Evolutionary conservation across 92 coral and sea anemone genomes (phyloP).

Genomic region (Porites rus): DNA sequence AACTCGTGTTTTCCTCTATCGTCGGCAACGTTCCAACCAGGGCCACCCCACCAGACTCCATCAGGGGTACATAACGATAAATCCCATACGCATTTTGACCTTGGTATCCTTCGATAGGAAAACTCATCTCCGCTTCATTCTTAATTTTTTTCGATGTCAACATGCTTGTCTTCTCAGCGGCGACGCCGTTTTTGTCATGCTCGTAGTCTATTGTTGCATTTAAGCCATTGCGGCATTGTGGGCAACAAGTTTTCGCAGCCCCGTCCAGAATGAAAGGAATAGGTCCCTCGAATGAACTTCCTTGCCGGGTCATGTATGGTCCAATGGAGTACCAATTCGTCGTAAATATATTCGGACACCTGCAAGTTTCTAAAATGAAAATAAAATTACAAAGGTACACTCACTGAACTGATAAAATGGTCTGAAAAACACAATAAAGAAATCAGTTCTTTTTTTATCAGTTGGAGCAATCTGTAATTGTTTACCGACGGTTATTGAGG

Average conservation of each 20-base stretch:
- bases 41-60: constrained; percentile 86
- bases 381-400: not conserved
- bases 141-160: constrained; percentile 27
- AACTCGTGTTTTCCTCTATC: constrained; percentile 47
- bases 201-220: constrained; percentile 53
- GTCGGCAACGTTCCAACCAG: constrained; percentile 57
- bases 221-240: constrained; percentile 74
- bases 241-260: constrained; percentile 70
- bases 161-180: constrained; percentile 55
- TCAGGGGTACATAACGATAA: constrained; percentile 65
- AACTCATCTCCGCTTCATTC: constrained; percentile 66
- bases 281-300: constrained; percentile 55
- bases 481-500: too few species aligned
- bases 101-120: constrained; percentile 78
- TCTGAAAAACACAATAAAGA: not conserved
- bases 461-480: not conserved
- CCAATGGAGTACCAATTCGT: constrained; percentile 72
- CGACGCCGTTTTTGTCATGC: constrained; percentile 41
- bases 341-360: constrained; percentile 62
- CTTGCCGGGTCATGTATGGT: constrained; percentile 68
- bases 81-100: constrained; percentile 68
- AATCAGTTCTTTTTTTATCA: too few species aligned
- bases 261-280: constrained; percentile 76
- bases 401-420: too few species aligned
- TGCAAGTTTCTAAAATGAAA: constrained; percentile 82